Base-by-base conservation (phyloP, 2,113 vertebrate species). In the Falcunculus frontatus region DNA sequence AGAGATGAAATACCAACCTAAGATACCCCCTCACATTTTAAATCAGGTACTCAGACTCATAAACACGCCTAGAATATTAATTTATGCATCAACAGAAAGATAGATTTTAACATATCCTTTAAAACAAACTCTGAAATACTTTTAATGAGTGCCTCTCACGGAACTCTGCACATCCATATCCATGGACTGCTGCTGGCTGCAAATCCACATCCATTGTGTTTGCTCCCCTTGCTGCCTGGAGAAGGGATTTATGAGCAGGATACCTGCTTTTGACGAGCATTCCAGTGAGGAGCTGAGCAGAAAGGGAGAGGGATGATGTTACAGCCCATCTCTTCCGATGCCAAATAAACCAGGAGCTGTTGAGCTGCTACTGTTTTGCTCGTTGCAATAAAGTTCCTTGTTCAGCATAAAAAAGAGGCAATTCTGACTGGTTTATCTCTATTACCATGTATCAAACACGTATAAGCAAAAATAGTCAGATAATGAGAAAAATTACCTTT, bases 401-500 rank as follows among this genome's bases (percentile, higher is more conserved):
- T 78, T 92, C 41, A 55, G 56, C 81, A 57, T 56, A 68, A 86
- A 70, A 90, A 67, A 46, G 42, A 80, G 47, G 26, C 1, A 1
- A 77, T 87, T 74, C 75, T 59, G 55, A 9, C 69, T 46, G 18
- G 41, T 92, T 93, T 88, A 32, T 16, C 55, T 33, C 75, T 49
- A 52, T 91, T 93, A 50, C 60, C 46, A 13, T 14, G 7, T 18
- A 77, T 68, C 68, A 63, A 83, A 92, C 89, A 47, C 0, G 7
- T 13, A 80, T 44, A 74, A 89, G 67, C 35, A 83, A 89, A 94
- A 85, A 82, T n/a, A 79, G 75, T 67, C 76, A 56, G 76, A 72
- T 68, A 92, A 96, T 10, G 55, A 95, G 79, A 81, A 86, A 94
- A 90, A 90, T 67, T 75, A 88, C 80, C 57, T 81, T 86, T 86